Conservation (phyloP, 2,113 vertebrate genomes). For the Phycodurus eques region DNA sequence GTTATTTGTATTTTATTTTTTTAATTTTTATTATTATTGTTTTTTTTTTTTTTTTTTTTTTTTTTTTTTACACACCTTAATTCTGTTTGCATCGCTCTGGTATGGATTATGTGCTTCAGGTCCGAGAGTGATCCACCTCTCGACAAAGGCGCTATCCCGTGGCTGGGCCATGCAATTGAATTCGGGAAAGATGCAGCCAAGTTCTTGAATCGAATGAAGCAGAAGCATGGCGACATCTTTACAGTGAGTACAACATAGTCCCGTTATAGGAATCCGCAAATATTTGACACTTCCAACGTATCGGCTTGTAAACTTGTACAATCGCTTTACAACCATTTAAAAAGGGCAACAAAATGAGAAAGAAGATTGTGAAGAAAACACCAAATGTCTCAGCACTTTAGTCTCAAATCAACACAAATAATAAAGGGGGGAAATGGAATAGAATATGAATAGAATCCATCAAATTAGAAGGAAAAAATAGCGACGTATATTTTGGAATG, state of each 20-base stretch:
- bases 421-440: no score
- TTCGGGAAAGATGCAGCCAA: constrained; percentile 83
- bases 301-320: no score
- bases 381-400: no score
- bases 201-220: constrained; percentile 82
- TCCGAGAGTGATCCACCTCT: constrained; percentile 79
- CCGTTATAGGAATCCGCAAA: no score
- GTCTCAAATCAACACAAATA: no score
- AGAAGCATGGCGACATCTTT: constrained; percentile 84
- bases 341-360: neutral
- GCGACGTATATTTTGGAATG: neutral
- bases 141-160: constrained; percentile 80
- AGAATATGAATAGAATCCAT: neutral
- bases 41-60: no score
- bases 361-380: neutral
- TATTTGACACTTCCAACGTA: no score
- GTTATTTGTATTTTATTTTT: no score
- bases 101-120: constrained; percentile 52
- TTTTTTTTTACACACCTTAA: neutral
- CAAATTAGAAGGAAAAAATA: neutral
- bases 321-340: neutral
- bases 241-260: constrained; percentile 70
- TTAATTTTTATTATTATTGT: no score
- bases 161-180: constrained; percentile 84
- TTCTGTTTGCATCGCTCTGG: neutral